Evolutionary conservation across 2,888 invertebrate genomes (phyloP), one percentile per base, ranked within the genome.

Genomic region (Omphaloscelis lunosa): DNA sequence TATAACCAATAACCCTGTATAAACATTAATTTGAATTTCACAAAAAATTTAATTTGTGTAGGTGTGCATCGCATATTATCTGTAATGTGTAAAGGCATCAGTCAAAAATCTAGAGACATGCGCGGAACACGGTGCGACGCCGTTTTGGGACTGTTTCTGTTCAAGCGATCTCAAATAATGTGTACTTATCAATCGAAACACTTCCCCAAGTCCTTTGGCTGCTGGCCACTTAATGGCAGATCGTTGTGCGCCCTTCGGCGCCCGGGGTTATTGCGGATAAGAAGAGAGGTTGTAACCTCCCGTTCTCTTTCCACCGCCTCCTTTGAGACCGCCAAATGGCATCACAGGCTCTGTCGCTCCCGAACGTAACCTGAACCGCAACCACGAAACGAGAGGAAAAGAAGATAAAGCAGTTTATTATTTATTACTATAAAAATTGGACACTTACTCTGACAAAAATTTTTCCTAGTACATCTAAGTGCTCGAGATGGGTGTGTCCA

Each of bases 381-480:
- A 29, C 27, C 39, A 27, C 41, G 23, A 65, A 71, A n/a, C 29
- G 29, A 67, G 7, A 29, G 29, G 29, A 69, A 27, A 27, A 17
- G 4, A 66, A 61, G 8, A 17, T 0, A 34, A n/a, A 59, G 8
- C 65, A n/a, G 17, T 61, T 29, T 45, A 34, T 73, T 12, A 48
- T 20, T 73, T 12, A 48, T 20, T 9, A 20, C 11, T 27, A 17
- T n/a, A 34, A 6, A 29, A 8, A 20, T 5, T 29, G 7, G 27
- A 11, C 56, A 91, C 93, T 91, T 86, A 95, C 95, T 81, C 95
- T 91, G 3, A 94, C 59, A 59, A 95, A 93, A 17, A 91, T 1
- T 90, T 95, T 95, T 29, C 95, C 95, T 34, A 94, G 68, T 3
- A 95, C 77, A 27, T 93, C 90, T 75, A 93, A 82, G 62, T 93